These are phyloP conservation scores for Drosophila nigromelanica DNA, from an alignment of 1,140 invertebrate genomes.

Conservation along the genomic window DNA sequence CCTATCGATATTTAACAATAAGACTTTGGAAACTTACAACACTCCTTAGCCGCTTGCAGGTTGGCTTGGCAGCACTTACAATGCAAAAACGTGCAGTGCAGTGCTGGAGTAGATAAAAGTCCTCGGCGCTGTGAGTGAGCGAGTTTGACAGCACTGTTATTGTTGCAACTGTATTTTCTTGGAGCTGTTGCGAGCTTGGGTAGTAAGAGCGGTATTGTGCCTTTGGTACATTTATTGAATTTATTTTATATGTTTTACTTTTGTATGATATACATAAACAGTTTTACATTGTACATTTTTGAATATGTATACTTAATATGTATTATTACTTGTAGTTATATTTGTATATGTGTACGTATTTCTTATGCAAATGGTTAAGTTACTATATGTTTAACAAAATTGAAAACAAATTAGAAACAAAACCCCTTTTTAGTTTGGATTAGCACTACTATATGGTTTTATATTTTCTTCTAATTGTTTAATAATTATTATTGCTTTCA, in stretches of 20 bases:
- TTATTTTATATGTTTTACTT: slow-evolving; percentile 61
- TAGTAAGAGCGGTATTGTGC: slow-evolving; percentile 1
- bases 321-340: slow-evolving; percentile 62
- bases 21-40: not conserved
- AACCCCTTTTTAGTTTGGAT: slow-evolving; percentile 35
- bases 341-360: slow-evolving; percentile 47
- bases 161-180: not conserved
- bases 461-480: slow-evolving; percentile 37
- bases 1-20: slow-evolving; percentile 6
- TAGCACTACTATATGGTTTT: slow-evolving; percentile 40
- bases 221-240: slow-evolving; percentile 80
- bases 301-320: slow-evolving; percentile 70
- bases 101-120: too few relatives aligned
- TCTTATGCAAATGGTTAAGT: slow-evolving; percentile 48
- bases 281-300: slow-evolving; percentile 78
- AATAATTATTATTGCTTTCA: slow-evolving; percentile 47
- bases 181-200: not conserved
- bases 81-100: too few relatives aligned
- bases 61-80: not conserved
- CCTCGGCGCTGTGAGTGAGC: too few relatives aligned
- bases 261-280: slow-evolving; percentile 70
- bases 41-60: not conserved
- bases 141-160: not conserved
- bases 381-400: slow-evolving; percentile 55
- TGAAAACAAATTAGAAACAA: slow-evolving; percentile 45